Evolutionary conservation across 1,140 invertebrate species (phyloP), one percentile per base, ranked within the genome.

Genomic region (Artemia franciscana): DNA sequence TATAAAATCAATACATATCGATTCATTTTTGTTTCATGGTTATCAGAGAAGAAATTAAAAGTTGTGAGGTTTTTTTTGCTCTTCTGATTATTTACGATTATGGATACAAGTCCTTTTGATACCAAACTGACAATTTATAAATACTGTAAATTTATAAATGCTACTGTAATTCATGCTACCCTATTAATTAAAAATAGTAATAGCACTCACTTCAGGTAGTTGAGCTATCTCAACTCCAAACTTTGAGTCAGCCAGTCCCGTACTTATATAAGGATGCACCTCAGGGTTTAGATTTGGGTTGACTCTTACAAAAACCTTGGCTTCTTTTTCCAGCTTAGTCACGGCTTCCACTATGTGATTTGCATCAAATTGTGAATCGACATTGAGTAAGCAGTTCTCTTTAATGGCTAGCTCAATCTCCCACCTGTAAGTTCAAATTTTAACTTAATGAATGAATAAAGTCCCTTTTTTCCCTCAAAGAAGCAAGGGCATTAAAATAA

Each of bases 361-460:
- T 9, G 73, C 64, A 65, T 75, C 73, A 62, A 74, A 75, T 3
- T 67, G 25, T 26, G 72, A 73, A 59, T 76, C 74, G 9, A 76
- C 70, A 63, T 75, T 75, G 15, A 76, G 61, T 4, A 72, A 56
- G 27, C 71, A 71, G 5, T 67, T 69, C 24, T 67, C 60, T 51
- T 69, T 62, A 5, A 75, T 66, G 3, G 73, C 74, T 24, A 73
- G 56, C 24, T 70, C 67, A 3, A 74, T 70, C 66, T 74, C 74
- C 70, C 70, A 72, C 0, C 63, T 64, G 4, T 5, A 58, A 62
- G 21, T 25, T 26, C 3, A 56, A 27, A 61, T 62, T 21, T 62
- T n/a, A n/a, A n/a, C n/a, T n/a, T n/a, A n/a, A n/a, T n/a, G n/a
- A n/a, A n/a, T n/a, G n/a, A n/a, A n/a, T n/a, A n/a, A n/a, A n/a